Conservation (phyloP, 2,888 invertebrate genomes). For the Neoitamus cyanurus region DNA sequence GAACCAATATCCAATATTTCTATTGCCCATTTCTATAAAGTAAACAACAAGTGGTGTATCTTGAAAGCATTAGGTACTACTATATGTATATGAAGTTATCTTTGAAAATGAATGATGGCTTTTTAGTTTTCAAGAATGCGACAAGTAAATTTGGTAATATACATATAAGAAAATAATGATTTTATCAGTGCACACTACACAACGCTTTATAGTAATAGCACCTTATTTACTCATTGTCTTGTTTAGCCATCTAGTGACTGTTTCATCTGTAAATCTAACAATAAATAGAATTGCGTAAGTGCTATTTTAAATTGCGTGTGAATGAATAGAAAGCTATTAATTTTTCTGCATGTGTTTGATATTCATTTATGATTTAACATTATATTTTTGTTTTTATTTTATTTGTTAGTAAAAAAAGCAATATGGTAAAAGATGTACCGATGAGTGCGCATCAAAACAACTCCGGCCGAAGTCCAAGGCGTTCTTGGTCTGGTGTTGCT, state of each 20-base stretch:
- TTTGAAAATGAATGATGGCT: background rate
- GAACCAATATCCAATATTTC: too few species aligned
- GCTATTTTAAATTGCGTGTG: constrained; percentile 54
- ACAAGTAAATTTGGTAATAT: background rate
- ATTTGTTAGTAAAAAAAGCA: constrained; percentile 55
- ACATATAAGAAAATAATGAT: background rate
- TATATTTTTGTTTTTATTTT: constrained; percentile 51
- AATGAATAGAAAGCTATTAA: background rate
- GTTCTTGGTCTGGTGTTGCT: constrained; percentile 58
- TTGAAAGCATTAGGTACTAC: too few species aligned
- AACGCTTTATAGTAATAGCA: background rate
- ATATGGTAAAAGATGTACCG: constrained; percentile 54
- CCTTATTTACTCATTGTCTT: constrained; percentile 46
- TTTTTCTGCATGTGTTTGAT: constrained; percentile 48
- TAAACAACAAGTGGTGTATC: too few species aligned
- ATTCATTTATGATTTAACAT: constrained; percentile 42
- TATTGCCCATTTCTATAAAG: too few species aligned
- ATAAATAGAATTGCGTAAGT: constrained; percentile 95
- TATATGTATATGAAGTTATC: too few species aligned
- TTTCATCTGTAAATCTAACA: constrained; percentile 91
- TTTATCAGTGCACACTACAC: constrained; percentile 43
- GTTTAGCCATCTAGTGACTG: constrained; percentile 90
- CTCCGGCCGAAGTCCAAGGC: constrained; percentile 55
- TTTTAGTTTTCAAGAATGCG: background rate
- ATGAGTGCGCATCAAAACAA: constrained; percentile 52